Conservation (phyloP, 2,113 vertebrate species). For the Saguinus midas region DNA sequence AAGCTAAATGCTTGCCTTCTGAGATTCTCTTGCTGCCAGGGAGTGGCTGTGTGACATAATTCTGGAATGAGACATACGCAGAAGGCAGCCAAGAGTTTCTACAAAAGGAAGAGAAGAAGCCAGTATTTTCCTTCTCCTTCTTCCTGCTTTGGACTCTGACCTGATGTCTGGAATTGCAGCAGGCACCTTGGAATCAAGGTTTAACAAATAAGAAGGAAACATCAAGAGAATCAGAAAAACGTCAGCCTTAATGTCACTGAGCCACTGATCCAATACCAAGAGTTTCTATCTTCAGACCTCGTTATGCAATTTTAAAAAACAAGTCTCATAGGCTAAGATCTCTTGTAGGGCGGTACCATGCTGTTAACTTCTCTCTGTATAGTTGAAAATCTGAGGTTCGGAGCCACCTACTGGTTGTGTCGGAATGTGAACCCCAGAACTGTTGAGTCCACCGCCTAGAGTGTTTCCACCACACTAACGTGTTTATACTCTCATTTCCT, state of each 20-base stretch:
- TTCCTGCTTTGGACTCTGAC: not conserved
- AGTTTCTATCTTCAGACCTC: not conserved
- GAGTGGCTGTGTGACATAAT: not conserved
- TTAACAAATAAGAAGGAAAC: not conserved
- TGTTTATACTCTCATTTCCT: not conserved
- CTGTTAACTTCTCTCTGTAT: not conserved
- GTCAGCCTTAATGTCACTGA: not conserved
- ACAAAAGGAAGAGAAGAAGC: not conserved
- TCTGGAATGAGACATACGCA: not conserved
- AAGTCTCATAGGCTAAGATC: not conserved
- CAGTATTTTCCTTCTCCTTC: not conserved
- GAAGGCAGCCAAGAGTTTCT: not conserved
- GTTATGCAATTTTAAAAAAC: not conserved
- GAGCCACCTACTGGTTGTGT: not conserved
- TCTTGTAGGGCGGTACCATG: not conserved
- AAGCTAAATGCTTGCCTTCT: not conserved
- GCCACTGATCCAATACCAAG: not conserved
- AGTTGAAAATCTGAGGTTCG: not conserved
- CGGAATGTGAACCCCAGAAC: not conserved
- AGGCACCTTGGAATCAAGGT: too few species aligned
- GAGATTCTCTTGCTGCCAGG: not conserved
- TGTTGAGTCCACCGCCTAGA: not conserved
- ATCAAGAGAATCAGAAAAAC: not conserved
- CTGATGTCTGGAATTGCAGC: not conserved
- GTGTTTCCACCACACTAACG: not conserved